Evolutionary conservation across 1,140 invertebrate genomes (phyloP).

Genomic region (Plodia interpunctella): DNA sequence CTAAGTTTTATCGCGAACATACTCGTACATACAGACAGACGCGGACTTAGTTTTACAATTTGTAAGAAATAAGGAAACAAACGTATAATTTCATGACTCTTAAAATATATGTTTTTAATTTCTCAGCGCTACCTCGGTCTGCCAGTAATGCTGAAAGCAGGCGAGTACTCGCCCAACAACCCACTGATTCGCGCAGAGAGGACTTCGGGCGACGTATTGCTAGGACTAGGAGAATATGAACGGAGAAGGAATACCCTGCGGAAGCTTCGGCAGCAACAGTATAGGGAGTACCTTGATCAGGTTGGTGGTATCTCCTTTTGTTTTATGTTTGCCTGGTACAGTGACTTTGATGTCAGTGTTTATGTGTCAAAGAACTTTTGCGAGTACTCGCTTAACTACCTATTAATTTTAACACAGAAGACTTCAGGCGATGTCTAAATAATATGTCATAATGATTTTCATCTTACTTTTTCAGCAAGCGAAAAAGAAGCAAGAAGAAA

Average conservation of each 20-base stretch:
- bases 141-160: constrained; percentile 76
- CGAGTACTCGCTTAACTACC: no score
- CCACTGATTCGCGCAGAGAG: constrained; percentile 65
- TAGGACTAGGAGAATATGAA: constrained; percentile 78
- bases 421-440: no score
- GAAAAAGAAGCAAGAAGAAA: constrained; percentile 64
- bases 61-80: no score
- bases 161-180: constrained; percentile 79
- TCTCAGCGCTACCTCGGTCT: constrained; percentile 61
- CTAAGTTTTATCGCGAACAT: no score
- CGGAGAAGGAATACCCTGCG: constrained; percentile 67
- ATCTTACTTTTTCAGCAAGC: constrained; percentile 46
- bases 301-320: constrained; percentile 34
- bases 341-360: no score
- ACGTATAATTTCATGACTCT: no score
- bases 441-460: no score
- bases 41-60: no score
- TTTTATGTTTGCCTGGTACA: not conserved
- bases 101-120: not conserved
- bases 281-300: constrained; percentile 75
- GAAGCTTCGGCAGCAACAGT: constrained; percentile 73
- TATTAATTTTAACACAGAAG: no score
- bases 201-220: constrained; percentile 68
- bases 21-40: no score
- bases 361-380: no score